Evolutionary conservation across 2,797 vertebrate species (phyloP), one percentile per base, ranked within the genome.

Genomic region (Gadopsis marmoratus): DNA sequence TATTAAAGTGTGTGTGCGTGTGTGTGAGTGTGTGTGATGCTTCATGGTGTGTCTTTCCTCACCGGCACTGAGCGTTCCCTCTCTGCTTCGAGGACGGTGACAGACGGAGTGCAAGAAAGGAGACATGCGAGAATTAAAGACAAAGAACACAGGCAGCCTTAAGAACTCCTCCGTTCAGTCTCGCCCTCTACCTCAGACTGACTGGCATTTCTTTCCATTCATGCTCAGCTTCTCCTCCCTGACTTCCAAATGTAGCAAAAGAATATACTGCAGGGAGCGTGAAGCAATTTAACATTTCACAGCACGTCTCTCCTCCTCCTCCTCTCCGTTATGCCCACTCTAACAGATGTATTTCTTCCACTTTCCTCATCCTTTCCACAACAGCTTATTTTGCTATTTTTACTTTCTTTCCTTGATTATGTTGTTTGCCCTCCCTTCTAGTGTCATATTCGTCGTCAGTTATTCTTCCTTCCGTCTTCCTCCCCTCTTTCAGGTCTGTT

Each of bases 21-120:
- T 6, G n/a, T 8, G 12, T 61, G 56, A 61, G 64, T 53, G 66
- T 62, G 63, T 12, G 56, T 63, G 72, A 64, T 79, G 68, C 70
- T 61, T 53, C 8, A 39, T 37, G 55, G 72, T 84, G 82, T 90
- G 73, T 86, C 64, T 74, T 48, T 66, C 19, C 33, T 71, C 65
- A n/a, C 33, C 54, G 29, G 64, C 61, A 70, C 69, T 79, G 48
- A 86, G 82, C 75, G 82, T 76, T 84, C 71, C 53, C 50, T 66
- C 50, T 39, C 14, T 0, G 50, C 61, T 79, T 86, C 88, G 90
- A 91, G 83, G 88, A 89, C 75, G 4, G 41, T 39, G 76, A 81
- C 81, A 76, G 70, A 65, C 16, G 19, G 39, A 76, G 47, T 33
- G 54, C 50, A 69, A 82, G 51, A 72, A 78, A 73, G 63, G 66